Conservation (phyloP, 2,888 invertebrate genomes). For the Tortrix viridana region DNA sequence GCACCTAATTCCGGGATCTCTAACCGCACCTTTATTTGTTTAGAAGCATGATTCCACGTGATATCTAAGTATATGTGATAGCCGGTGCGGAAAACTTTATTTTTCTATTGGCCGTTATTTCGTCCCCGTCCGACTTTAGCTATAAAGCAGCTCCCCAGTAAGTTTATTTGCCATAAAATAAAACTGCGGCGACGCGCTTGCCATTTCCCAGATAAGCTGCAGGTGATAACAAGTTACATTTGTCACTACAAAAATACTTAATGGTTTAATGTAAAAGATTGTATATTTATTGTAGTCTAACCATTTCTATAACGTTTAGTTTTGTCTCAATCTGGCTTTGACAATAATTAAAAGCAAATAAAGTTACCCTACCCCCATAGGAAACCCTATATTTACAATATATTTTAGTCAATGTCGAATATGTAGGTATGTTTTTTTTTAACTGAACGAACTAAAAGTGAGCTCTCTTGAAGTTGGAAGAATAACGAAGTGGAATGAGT, state of each 20-base stretch:
- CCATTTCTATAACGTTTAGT: too few relatives aligned
- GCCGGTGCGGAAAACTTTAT: slow-evolving; percentile 5
- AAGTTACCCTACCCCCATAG: too few relatives aligned
- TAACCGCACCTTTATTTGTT: too few relatives aligned
- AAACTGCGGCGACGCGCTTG: slow-evolving; percentile 27
- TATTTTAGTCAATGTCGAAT: too few relatives aligned
- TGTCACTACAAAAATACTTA: slow-evolving; percentile 9
- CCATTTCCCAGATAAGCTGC: slow-evolving; percentile 32
- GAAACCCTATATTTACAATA: too few relatives aligned
- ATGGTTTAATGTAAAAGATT: neutral
- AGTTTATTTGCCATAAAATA: slow-evolving; percentile 35
- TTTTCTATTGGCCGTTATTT: slow-evolving; percentile 27
- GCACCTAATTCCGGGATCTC: too few relatives aligned
- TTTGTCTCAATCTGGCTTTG: too few relatives aligned
- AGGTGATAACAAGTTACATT: slow-evolving; percentile 24
- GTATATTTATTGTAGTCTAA: too few relatives aligned
- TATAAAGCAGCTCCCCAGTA: slow-evolving; percentile 25
- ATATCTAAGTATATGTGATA: slow-evolving; percentile 4
- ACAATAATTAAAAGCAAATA: too few relatives aligned
- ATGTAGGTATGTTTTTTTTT: too few relatives aligned
- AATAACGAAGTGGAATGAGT: neutral
- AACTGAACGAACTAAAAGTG: too few relatives aligned
- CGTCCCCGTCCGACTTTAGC: slow-evolving; percentile 7
- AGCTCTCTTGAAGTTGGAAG: slow-evolving; percentile 4
- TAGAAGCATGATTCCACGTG: neutral